Evolutionary conservation across 1,140 invertebrate species (phyloP).

Genomic region (Cryptotermes secundus): DNA sequence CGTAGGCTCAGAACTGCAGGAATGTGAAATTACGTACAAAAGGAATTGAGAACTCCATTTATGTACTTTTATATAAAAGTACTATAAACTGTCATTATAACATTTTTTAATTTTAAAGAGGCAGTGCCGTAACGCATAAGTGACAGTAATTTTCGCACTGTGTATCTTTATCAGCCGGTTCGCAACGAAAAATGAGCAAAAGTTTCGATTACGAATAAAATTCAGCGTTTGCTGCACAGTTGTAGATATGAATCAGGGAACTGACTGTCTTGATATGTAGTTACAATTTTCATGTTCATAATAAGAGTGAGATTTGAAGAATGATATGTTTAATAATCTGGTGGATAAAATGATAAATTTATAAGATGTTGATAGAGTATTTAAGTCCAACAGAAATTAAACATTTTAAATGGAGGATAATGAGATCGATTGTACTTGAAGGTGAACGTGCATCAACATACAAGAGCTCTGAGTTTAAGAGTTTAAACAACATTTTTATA

Average conservation of each 20-base stretch:
- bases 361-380: too few relatives aligned
- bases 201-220: neutral
- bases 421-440: too few relatives aligned
- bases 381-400: too few relatives aligned
- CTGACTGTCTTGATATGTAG: neutral
- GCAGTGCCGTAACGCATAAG: neutral
- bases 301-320: neutral
- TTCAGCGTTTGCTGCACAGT: neutral
- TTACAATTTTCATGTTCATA: neutral
- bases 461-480: too few relatives aligned
- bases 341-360: neutral
- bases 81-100: neutral
- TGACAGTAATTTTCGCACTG: neutral
- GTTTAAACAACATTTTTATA: too few relatives aligned
- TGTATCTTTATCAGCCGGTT: neutral
- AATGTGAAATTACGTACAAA: neutral
- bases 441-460: too few relatives aligned
- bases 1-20: neutral
- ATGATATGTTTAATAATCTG: neutral
- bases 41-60: conserved; percentile 16
- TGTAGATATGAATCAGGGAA: too few relatives aligned
- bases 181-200: neutral
- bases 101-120: neutral
- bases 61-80: conserved; percentile 3
- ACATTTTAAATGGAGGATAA: too few relatives aligned